A percentile compares a stretch with the other conserved stretches of the same genome.
Conservation (phyloP, 2,888 invertebrate genomes). For the Spilosoma lubricipeda region DNA sequence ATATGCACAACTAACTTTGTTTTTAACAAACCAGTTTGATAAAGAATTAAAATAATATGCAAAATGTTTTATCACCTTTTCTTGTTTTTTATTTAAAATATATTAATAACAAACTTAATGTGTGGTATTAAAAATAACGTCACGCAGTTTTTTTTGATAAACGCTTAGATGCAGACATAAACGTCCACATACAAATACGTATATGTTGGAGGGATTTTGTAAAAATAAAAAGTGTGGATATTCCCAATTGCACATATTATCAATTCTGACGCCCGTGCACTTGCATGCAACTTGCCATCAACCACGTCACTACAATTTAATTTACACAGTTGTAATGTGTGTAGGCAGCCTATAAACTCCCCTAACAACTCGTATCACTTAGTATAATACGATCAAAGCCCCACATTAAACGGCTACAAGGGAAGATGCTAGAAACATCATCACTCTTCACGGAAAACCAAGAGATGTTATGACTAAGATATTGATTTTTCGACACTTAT, state of each 20-base stretch:
- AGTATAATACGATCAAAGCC: conserved; percentile 78
- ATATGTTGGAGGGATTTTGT: background rate
- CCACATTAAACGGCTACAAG: conserved; percentile 53
- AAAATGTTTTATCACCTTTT: background rate
- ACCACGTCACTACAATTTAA: background rate
- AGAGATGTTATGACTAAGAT: conserved; percentile 22
- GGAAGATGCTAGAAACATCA: conserved; percentile 32
- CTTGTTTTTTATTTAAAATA: background rate
- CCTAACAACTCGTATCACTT: conserved; percentile 78
- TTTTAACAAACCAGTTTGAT: background rate
- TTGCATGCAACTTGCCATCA: background rate
- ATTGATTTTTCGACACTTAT: conserved; percentile 19
- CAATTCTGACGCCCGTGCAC: background rate
- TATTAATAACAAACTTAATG: background rate
- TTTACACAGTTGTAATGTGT: conserved; percentile 18
- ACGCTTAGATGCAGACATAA: background rate
- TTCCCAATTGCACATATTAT: no score
- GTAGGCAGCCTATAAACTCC: conserved; percentile 48
- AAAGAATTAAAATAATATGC: background rate
- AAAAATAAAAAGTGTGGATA: background rate
- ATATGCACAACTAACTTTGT: background rate
- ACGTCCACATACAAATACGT: no score
- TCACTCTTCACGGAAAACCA: conserved; percentile 20
- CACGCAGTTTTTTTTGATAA: background rate
- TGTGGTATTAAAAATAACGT: no score